Base-by-base conservation (phyloP, 2,113 vertebrate genomes). In the Melanerpes formicivorus region DNA sequence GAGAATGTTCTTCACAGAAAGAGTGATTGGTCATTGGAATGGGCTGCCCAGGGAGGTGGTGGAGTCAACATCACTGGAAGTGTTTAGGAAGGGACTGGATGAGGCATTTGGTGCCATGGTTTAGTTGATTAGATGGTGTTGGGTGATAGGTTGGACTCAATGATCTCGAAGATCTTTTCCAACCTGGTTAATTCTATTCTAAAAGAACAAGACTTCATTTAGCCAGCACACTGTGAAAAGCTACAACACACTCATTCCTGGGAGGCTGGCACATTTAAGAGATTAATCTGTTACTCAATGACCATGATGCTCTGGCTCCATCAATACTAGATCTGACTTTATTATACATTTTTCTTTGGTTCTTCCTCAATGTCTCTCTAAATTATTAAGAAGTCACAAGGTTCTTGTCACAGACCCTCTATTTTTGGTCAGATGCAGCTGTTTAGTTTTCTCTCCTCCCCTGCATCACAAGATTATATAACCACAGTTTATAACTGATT, bases 381-480 rank as follows among this genome's bases (percentile, higher is more conserved):
- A 87, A 59, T 76, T 71, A 79, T 32, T 63, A 56, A 60, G 19
- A 81, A 94, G 64, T 80, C 50, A 71, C 18, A 77, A 73, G n/a
- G n/a, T 26, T 48, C 56, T 88, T 78, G 76, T 62, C 87, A 88
- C 46, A 91, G 44, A 69, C 54, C 42, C 40, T 90, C 92, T 94
- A 80, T 26, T 95, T 94, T 88, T 71, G 65, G 82, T 46, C 52
- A 85, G 75, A 75, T 87, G 90, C 94, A 95, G 80, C 95, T 95
- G 96, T 93, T 94, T 62, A 19, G 70, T 72, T 78, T 76, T 70
- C 32, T 77, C 91, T 82, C 88, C 87, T 92, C 84, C 84, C 55
- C 84, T 60, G 42, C 55, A 79, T 59, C 55, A 93, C 65, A 37
- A 91, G 74, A 63, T 95, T 95, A 96, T 84, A 91, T 91, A 96